Evolutionary conservation across 53 echinoderm and acorn worm genomes (phyloP).

Genomic region (Actinopyga echinites): DNA sequence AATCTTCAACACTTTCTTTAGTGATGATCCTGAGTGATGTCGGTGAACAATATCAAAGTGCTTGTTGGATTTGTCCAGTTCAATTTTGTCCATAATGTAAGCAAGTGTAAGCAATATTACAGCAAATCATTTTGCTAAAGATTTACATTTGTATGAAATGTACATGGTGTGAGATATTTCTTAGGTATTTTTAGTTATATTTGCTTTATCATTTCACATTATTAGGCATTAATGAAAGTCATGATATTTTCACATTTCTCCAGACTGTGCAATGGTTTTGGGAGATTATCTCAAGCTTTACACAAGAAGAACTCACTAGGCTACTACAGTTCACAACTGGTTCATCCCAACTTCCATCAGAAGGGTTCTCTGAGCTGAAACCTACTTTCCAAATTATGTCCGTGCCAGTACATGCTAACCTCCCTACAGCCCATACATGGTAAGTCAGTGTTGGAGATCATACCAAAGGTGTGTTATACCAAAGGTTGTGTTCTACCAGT

Average conservation of each 20-base stretch:
- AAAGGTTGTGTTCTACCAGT: too few species aligned
- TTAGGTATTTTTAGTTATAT: neutral
- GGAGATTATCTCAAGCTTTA: slow-evolving; percentile 92
- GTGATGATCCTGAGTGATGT: too few species aligned
- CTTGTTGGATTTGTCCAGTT: too few species aligned
- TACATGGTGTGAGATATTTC: neutral
- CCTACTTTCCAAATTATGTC: slow-evolving; percentile 92
- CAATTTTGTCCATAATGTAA: too few species aligned
- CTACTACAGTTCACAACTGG: slow-evolving; percentile 97
- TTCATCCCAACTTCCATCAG: slow-evolving; percentile 90
- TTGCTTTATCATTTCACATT: too few species aligned
- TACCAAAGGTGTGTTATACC: too few species aligned
- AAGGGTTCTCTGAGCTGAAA: slow-evolving; percentile 88
- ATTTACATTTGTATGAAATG: neutral
- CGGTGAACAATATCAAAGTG: too few species aligned
- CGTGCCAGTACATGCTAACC: slow-evolving; percentile 71
- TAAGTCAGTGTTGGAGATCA: too few species aligned
- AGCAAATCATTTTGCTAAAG: too few species aligned
- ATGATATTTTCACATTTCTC: neutral
- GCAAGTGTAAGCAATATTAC: too few species aligned
- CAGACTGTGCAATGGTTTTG: slow-evolving; percentile 95
- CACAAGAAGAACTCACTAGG: slow-evolving; percentile 96
- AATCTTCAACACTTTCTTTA: too few species aligned
- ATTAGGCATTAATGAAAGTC: too few species aligned
- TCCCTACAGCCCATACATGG: slow-evolving; percentile 98